Evolutionary conservation across 53 echinoderm and acorn worm genomes (phyloP).

Genomic region (Temnopleurus reevesii): DNA sequence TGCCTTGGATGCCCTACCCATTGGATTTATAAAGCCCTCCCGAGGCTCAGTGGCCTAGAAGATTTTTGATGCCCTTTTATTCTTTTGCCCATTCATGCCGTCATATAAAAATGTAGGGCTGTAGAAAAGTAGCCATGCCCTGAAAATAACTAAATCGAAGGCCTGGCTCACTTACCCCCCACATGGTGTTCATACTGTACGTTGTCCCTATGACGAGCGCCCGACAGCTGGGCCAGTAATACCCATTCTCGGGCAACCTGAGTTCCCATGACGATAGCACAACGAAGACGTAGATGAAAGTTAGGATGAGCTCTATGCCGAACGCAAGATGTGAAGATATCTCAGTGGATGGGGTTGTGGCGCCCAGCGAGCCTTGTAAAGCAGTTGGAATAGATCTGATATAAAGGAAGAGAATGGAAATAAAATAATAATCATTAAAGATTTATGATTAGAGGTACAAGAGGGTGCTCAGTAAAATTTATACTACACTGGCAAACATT

Average conservation of each 20-base stretch:
- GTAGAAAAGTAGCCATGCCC: too few species aligned
- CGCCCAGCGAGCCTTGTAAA: slow-evolving; percentile 77
- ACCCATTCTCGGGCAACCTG: neutral
- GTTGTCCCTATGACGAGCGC: slow-evolving; percentile 83
- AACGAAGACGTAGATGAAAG: slow-evolving; percentile 85
- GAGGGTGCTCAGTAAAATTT: too few species aligned
- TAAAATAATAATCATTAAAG: neutral
- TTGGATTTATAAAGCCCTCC: too few species aligned
- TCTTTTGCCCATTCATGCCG: too few species aligned
- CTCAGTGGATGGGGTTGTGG: slow-evolving; percentile 56
- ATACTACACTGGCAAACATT: too few species aligned
- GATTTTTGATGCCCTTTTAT: too few species aligned
- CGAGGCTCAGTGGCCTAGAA: too few species aligned
- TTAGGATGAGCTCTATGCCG: slow-evolving; percentile 82
- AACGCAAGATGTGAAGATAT: slow-evolving; percentile 87
- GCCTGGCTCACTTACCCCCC: slow-evolving; percentile 99
- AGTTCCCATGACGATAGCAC: slow-evolving; percentile 64
- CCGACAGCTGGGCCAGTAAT: slow-evolving; percentile 31
- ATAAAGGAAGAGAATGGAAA: neutral
- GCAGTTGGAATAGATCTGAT: slow-evolving; percentile 70
- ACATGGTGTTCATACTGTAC: slow-evolving; percentile 83
- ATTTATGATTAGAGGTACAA: neutral
- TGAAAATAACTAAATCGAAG: too few species aligned
- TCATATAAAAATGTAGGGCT: too few species aligned
- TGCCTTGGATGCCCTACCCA: too few species aligned